Base-by-base conservation (phyloP, 92 coral and sea anemone species). In the Palythoa caribaeorum region DNA sequence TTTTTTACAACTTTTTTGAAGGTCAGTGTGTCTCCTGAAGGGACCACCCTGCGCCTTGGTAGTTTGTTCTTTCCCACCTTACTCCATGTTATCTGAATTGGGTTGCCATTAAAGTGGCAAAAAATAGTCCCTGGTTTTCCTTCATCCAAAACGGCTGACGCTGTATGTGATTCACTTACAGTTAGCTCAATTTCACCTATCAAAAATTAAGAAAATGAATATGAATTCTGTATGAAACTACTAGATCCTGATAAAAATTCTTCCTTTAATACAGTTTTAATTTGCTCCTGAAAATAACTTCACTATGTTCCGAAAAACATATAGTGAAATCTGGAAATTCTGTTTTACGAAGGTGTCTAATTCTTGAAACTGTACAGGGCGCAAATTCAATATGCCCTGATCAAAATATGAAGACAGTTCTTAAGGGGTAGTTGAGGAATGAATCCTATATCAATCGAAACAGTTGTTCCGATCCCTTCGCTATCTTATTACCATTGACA, bases 31-130 rank as follows among this genome's bases (percentile, higher is more conserved):
- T 93, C 91, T 57, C 84, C 83, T 36, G 87, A 74, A 4, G 92
- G 91, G 57, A 85, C 20, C 3, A 90, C 77, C 53, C 94, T 85
- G 3, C 79, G 69, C 3, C 11, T 73, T 6, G 92, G 90, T 0
- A 95, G 83, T 13, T 77, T 78, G 3, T 87, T 72, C 79, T 74
- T 1, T 16, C 93, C 95, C 9, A 79, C 55, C 54, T 95, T 95
- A 57, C 80, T 78, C 98, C 98, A 95, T 8, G 90, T 77, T 38
- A 93, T 89, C 69, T 95, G 98, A 13, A 90, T 89, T n/a, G 94
- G 92, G 36, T 90, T 87, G 19, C 98, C 98, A 11, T 75, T 87
- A 68, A 95, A 91, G 60, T 74, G 89, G 79, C 98, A 95, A 2
- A 54, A 79, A 12, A 95, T 76, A 40, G 84, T 87, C 36, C 94